Base-by-base conservation (phyloP, 2,113 vertebrate species). In the Amblyornis subalaris region DNA sequence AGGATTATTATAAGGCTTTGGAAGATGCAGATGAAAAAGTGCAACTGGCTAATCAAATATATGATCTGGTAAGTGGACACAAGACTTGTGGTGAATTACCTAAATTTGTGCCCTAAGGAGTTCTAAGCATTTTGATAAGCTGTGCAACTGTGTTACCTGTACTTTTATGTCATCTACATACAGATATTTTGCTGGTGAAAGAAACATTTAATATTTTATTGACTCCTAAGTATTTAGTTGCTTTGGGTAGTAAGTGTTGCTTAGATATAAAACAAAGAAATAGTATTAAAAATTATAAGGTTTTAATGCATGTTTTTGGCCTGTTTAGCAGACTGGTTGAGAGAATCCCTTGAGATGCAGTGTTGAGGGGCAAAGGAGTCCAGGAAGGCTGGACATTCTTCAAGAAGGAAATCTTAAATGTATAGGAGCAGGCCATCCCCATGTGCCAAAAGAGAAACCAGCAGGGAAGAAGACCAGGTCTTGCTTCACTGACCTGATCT, bases 21-120 rank as follows among this genome's bases (percentile, higher is more conserved):
- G 99, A 99, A 97, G 99, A 99, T 94, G 99, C 99, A 70, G 99
- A 99, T 96, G 99, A 99, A 96, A 99, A 99, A 85, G 99, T 99
- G 29, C 99, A 99, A 42, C 97, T 99, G 98, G 99, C 99, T 97
- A 99, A 99, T 98, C 99, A 99, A 98, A 99, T 99, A 86, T 99
- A 99, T 97, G 99, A 99, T 88, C 98, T 99, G 98, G 99, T 99
- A 98, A 99, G 99, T 98, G 82, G 67, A 64, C 48, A 50, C 42
- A 61, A 28, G 23, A 16, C 14, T 51, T 83, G n/a, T 48, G 23
- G 14, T 67, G 6, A 84, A 70, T 83, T 93, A 38, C 38, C 23
- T 58, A 11, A 47, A 73, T 72, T 55, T 82, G 33, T 80, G 13
- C 23, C 24, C 19, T 33, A 14, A 31, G 21, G 26, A 48, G 8